Evolutionary conservation across 2,888 invertebrate species (phyloP).

Genomic region (Helobdella robusta): DNA sequence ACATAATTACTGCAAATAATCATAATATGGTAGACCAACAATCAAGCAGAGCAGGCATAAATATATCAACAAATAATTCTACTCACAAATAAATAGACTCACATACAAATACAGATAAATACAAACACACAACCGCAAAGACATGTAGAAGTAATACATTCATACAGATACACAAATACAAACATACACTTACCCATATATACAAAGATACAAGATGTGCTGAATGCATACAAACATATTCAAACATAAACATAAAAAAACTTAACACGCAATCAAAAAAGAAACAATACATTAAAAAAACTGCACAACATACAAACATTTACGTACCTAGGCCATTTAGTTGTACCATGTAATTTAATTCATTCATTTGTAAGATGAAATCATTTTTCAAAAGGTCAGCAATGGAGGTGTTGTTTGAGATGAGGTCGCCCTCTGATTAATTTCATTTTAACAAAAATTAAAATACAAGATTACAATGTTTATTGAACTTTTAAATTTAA

Average conservation of each 20-base stretch:
- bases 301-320: too few species aligned
- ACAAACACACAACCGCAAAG: neutral
- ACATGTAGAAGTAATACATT: constrained; percentile 8
- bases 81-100: too few species aligned
- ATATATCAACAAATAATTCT: neutral
- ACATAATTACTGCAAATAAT: too few species aligned
- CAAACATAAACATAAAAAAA: neutral
- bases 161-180: constrained; percentile 1
- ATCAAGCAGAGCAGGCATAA: neutral
- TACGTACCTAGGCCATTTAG: constrained; percentile 58
- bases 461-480: too few species aligned
- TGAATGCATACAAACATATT: neutral
- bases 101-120: too few species aligned
- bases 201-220: neutral
- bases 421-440: constrained; percentile 67
- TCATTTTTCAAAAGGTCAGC: constrained; percentile 79
- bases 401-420: constrained; percentile 81
- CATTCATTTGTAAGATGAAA: constrained; percentile 80
- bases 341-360: constrained; percentile 69
- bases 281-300: too few species aligned
- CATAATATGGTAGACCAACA: too few species aligned
- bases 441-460: constrained; percentile 37
- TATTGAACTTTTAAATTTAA: neutral
- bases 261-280: too few species aligned
- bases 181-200: neutral